phyloP scores from a whole-genome alignment of 2,888 invertebrate species.

The Rosalia funebris region DNA sequence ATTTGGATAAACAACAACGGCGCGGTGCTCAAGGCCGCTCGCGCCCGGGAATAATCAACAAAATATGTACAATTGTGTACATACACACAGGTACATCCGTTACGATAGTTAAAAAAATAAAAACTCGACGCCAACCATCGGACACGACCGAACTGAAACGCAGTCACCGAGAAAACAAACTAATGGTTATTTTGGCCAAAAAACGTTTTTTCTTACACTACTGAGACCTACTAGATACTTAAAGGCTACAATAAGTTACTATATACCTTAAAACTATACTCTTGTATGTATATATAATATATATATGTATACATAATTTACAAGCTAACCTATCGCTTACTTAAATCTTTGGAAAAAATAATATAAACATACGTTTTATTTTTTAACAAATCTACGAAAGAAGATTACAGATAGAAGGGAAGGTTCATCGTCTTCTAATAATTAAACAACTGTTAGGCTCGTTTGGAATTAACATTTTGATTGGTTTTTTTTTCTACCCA shows the following conservation, averaged over 20 bases:
- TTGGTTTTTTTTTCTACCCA: constrained; percentile 33
- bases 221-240: constrained; percentile 42
- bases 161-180: neutral
- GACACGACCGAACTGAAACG: neutral
- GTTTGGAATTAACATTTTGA: constrained; percentile 39
- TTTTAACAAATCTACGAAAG: constrained; percentile 28
- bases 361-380: constrained; percentile 23
- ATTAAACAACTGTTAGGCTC: constrained; percentile 36
- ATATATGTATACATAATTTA: constrained; percentile 44
- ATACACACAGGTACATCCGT: constrained; percentile 39
- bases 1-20: constrained; percentile 29
- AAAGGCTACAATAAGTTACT: constrained; percentile 54
- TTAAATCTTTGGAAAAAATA: constrained; percentile 47
- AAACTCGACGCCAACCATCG: neutral
- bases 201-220: constrained; percentile 30
- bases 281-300: constrained; percentile 36
- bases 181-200: constrained; percentile 37
- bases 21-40: constrained; percentile 7
- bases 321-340: constrained; percentile 32
- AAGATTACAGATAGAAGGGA: constrained; percentile 25
- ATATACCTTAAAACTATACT: constrained; percentile 45
- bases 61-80: constrained; percentile 41
- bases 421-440: constrained; percentile 3
- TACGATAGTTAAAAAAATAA: constrained; percentile 2
- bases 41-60: constrained; percentile 35